A percentile compares a stretch with the other conserved stretches of the same genome.
Evolutionary conservation across 1,140 invertebrate species (phyloP).

Genomic region (Hyposmocoma kahamanoa): DNA sequence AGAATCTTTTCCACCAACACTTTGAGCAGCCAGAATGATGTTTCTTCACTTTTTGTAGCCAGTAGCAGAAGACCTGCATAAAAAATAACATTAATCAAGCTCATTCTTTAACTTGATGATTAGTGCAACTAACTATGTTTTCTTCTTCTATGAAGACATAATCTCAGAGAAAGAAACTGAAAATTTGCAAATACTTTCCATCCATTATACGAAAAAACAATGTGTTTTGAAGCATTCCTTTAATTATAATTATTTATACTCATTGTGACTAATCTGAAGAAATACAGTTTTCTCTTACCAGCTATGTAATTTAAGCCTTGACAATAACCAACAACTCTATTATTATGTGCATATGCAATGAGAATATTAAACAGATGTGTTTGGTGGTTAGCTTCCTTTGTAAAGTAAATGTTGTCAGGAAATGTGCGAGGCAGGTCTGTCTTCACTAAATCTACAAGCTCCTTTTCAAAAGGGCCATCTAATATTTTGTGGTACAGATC

Average conservation of each 20-base stretch:
- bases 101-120: too few species aligned
- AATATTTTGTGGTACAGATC: conserved; percentile 83
- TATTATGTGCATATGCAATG: conserved; percentile 91
- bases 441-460: conserved; percentile 85
- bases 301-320: conserved; percentile 96
- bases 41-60: conserved; percentile 91
- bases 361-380: conserved; percentile 88
- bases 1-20: conserved; percentile 89
- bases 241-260: too few species aligned
- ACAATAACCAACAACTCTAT: conserved; percentile 91
- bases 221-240: too few species aligned
- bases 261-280: too few species aligned
- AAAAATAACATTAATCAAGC: too few species aligned
- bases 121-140: too few species aligned
- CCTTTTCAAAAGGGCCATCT: conserved; percentile 77
- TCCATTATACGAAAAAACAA: too few species aligned
- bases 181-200: too few species aligned
- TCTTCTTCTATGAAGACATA: too few species aligned
- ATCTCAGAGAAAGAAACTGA: too few species aligned
- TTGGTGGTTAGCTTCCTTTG: conserved; percentile 81
- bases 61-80: conserved; percentile 83
- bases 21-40: conserved; percentile 93
- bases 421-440: conserved; percentile 92
- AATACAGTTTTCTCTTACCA: conserved; percentile 50
- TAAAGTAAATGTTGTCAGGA: conserved; percentile 95